These are phyloP conservation scores for Nanger granti DNA, from an alignment of 2,113 vertebrate species.

Conservation along the genomic window DNA sequence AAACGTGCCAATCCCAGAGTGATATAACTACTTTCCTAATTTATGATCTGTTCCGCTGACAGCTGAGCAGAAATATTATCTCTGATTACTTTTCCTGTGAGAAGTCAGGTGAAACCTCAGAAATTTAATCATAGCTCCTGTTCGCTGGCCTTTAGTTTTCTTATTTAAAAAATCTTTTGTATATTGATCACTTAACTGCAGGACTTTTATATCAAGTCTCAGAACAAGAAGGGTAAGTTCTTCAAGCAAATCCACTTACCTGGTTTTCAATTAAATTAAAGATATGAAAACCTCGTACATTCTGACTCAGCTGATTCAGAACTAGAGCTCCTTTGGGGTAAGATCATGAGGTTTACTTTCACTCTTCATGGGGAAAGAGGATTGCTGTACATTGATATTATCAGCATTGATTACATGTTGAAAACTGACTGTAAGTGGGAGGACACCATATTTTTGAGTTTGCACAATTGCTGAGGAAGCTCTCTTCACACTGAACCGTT, in stretches of 20 bases:
- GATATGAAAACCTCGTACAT: background rate
- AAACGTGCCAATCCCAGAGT: background rate
- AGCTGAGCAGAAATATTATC: background rate
- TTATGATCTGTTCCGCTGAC: background rate
- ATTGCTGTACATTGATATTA: background rate
- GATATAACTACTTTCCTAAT: background rate
- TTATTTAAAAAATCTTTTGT: background rate
- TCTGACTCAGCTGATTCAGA: background rate
- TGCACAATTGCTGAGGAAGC: background rate
- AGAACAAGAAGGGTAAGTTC: background rate
- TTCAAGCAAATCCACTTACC: background rate
- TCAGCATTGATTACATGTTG: background rate
- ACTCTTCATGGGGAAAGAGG: background rate
- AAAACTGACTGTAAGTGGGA: background rate
- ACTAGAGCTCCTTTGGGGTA: background rate
- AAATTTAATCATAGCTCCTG: background rate
- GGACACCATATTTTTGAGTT: background rate
- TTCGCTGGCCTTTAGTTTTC: background rate
- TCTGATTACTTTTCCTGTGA: background rate
- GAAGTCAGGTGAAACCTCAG: background rate
- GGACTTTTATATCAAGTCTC: background rate
- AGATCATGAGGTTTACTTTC: background rate
- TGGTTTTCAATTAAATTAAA: background rate
- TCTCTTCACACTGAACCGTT: background rate
- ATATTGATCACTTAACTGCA: background rate